These are phyloP conservation scores for Guaruba guarouba DNA, from an alignment of 2,113 vertebrate species.

Conservation along the genomic window DNA sequence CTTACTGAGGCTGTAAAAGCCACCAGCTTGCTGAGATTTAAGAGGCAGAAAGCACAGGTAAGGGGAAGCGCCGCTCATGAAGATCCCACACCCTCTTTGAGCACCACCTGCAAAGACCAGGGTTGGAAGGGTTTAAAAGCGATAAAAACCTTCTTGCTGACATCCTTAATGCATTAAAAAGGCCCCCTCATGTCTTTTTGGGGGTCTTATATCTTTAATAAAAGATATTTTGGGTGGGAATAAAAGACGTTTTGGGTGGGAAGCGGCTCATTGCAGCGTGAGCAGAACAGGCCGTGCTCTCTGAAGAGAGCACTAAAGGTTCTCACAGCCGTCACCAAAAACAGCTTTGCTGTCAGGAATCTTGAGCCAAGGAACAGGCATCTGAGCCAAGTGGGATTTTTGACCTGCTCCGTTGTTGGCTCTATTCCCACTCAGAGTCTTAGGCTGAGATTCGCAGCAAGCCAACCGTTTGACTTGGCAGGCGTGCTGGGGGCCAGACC, in stretches of 20 bases:
- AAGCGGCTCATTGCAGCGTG: background rate
- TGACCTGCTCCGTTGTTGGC: background rate
- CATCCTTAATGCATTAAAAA: background rate
- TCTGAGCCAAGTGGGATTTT: background rate
- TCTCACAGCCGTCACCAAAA: background rate
- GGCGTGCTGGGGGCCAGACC: background rate
- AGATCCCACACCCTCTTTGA: background rate
- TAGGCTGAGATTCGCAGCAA: background rate
- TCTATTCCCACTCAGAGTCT: background rate
- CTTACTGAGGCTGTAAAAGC: background rate
- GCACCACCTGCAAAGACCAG: background rate
- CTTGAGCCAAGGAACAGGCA: background rate
- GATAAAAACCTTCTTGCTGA: background rate
- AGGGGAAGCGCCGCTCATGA: background rate
- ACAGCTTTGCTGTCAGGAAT: background rate
- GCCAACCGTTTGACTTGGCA: slow-evolving; percentile 4
- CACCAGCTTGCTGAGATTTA: background rate
- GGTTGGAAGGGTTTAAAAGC: background rate
- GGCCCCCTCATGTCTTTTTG: background rate
- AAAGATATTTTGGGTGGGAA: background rate
- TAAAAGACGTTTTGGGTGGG: background rate
- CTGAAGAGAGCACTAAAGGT: background rate
- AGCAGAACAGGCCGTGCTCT: background rate
- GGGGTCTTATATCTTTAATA: background rate
- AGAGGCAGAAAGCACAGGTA: background rate